Percentiles rank a stretch among this genome's conserved stretches.
These are phyloP conservation scores for Mesembrinibis cayennensis DNA, from an alignment of 2,113 vertebrate species.

Conservation along the genomic window DNA sequence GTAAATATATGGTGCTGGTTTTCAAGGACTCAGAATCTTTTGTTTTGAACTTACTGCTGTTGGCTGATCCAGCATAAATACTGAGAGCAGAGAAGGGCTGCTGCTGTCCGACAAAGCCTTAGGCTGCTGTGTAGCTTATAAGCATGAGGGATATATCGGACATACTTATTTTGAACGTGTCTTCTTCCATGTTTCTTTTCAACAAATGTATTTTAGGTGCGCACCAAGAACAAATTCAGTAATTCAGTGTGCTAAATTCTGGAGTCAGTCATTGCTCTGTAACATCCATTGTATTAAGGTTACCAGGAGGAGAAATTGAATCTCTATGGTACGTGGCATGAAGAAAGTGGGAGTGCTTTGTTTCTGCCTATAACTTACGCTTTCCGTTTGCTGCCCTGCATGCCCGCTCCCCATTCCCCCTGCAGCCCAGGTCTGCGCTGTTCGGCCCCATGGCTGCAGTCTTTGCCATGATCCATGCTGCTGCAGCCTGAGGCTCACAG, in stretches of 20 bases:
- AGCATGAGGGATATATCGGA: not conserved
- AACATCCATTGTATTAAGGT: rapidly evolving
- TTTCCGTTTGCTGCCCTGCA: not conserved
- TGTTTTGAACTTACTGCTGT: not conserved
- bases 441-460: rapidly evolving
- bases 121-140: not conserved
- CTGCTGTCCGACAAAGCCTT: not conserved
- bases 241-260: not conserved
- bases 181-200: not conserved
- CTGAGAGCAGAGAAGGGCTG: not conserved
- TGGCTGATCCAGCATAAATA: not conserved
- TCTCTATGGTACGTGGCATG: rapidly evolving
- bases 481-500: not conserved
- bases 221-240: not conserved
- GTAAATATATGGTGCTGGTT: not conserved
- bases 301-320: not conserved
- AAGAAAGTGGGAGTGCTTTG: rapidly evolving
- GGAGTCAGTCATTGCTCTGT: not conserved
- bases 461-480: rapidly evolving
- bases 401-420: rapidly evolving
- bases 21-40: constrained; percentile 1
- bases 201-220: not conserved
- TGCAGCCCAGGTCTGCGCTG: not conserved
- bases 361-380: rapidly evolving
- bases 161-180: rapidly evolving